A percentile compares a stretch with the other conserved stretches of the same genome.
Conservation (phyloP, 2,113 vertebrate genomes). For the Xyliphius kryptos region DNA sequence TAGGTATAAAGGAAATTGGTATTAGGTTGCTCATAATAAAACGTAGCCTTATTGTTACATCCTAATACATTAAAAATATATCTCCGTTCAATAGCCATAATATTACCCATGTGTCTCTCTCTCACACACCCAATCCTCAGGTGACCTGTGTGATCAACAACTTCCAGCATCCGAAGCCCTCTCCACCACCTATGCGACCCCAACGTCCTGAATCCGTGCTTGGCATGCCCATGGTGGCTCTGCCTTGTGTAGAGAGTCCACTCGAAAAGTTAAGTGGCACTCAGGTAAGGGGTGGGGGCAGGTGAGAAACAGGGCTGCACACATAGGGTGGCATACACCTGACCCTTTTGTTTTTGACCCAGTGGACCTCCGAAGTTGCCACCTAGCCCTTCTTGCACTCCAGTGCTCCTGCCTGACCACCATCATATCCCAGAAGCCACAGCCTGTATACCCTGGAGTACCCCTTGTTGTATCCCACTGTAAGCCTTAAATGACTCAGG, state of each 20-base stretch:
- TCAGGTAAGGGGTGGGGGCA: constrained; percentile 75
- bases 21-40: no score
- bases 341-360: constrained; percentile 51
- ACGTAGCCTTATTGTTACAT: no score
- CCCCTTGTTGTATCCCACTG: no score
- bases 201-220: constrained; percentile 57
- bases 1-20: no score
- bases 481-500: no score
- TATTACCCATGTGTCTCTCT: no score
- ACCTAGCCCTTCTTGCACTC: constrained; percentile 47
- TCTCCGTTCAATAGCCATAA: no score
- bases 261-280: constrained; percentile 88
- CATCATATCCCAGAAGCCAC: no score
- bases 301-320: constrained; percentile 34
- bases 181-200: constrained; percentile 15
- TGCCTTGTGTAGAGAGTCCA: constrained; percentile 76
- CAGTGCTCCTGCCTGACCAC: constrained; percentile 46
- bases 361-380: constrained; percentile 30
- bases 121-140: no score
- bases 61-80: no score
- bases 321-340: constrained; percentile 40
- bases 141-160: constrained; percentile 72
- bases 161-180: constrained; percentile 55
- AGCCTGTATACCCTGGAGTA: no score
- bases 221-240: constrained; percentile 63